phyloP scores from a whole-genome alignment of 2,113 vertebrate genomes.

The Sciurus niger region DNA sequence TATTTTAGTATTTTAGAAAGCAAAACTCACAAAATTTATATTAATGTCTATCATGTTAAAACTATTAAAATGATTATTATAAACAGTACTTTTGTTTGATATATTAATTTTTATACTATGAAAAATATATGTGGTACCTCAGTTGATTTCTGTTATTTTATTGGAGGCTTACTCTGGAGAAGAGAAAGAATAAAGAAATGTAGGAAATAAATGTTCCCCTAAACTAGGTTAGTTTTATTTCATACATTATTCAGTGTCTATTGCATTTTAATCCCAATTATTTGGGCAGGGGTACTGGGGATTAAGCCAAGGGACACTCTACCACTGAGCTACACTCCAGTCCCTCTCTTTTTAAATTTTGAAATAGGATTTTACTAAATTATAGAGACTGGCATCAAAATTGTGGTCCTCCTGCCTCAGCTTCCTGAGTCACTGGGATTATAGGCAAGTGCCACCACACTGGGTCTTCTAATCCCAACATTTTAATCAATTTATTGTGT shows the following conservation, averaged over 20 bases:
- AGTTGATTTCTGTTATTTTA: neutral
- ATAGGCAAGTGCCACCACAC: no score
- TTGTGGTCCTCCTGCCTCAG: no score
- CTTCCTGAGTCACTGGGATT: no score
- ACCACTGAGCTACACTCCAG: no score
- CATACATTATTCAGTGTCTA: neutral
- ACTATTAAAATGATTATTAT: neutral
- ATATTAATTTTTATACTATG: neutral
- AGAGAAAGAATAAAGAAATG: neutral
- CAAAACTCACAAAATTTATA: neutral
- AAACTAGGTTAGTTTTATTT: neutral
- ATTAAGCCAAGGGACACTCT: no score
- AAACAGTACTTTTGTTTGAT: neutral
- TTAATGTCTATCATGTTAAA: neutral
- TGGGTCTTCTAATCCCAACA: no score
- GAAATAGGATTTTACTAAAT: no score
- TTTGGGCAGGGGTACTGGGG: no score
- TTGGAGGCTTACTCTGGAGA: fast-evolving
- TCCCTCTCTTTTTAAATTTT: no score
- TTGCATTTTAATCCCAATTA: neutral
- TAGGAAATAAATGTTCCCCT: neutral
- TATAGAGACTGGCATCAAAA: no score
- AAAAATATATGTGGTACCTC: neutral
- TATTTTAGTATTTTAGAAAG: neutral
- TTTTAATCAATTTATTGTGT: neutral